These are phyloP conservation scores for Scelioninae gen. 1 DNA, from an alignment of 2,888 invertebrate genomes.

Conservation along the genomic window DNA sequence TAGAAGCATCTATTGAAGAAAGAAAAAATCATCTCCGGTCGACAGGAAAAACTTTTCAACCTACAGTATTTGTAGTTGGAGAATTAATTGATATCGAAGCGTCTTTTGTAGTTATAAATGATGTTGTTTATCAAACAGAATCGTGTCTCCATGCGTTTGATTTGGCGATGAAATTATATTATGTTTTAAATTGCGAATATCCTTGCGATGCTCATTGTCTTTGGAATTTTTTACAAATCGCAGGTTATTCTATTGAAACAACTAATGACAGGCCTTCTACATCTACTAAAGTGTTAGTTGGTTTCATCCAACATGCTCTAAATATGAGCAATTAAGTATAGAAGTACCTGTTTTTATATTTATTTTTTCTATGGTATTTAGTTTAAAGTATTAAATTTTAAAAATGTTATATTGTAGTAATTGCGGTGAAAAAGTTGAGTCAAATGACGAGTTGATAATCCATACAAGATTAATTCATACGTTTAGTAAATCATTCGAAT, in stretches of 20 bases:
- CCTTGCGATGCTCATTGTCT: constrained; percentile 15
- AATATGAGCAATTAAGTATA: neutral
- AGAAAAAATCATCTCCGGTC: neutral
- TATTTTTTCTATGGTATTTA: neutral
- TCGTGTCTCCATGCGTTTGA: constrained; percentile 25
- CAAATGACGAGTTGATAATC: constrained; percentile 4
- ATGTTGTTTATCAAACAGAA: neutral
- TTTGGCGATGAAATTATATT: constrained; percentile 28
- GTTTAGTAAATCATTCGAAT: constrained; percentile 7
- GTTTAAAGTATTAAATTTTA: neutral
- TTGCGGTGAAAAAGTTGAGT: neutral
- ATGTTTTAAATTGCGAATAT: constrained; percentile 13
- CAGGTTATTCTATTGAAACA: neutral
- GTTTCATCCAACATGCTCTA: constrained; percentile 2
- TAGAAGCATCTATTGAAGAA: neutral
- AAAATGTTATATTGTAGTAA: neutral
- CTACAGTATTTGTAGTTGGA: constrained; percentile 9
- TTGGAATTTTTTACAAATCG: constrained; percentile 26
- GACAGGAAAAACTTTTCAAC: constrained; percentile 19
- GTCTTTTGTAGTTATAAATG: constrained; percentile 28
- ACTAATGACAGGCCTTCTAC: neutral
- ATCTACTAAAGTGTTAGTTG: neutral
- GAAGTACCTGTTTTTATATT: neutral
- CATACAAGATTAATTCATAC: constrained; percentile 19
- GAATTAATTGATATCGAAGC: constrained; percentile 7